Base-by-base conservation (phyloP, 53 echinoderm and acorn worm genomes). In the Actinopyga echinites region DNA sequence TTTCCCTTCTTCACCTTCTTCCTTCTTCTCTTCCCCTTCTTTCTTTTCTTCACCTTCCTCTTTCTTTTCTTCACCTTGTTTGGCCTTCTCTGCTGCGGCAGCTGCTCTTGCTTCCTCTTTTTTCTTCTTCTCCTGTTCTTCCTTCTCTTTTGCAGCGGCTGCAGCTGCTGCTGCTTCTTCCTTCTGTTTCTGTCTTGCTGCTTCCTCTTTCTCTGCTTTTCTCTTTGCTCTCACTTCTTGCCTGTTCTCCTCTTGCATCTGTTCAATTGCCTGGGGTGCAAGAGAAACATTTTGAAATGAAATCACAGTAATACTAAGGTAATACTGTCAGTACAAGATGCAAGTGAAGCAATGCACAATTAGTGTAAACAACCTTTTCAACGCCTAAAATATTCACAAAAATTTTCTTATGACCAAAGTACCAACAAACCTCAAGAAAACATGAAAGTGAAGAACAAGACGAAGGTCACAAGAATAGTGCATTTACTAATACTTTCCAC, bases 171-270 rank as follows among this genome's bases (percentile, higher is more conserved):
- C 77, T 56, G 77, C 77, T 31, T 77, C 77, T 29, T 55, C 49
- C 56, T 56, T 43, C 56, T 77, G 77, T n/a, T 31, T 53, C 33
- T 77, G 53, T 9, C 29, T 77, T 30, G 49, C 77, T 25, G 56
- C 77, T 20, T 52, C 77, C 3, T 77, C 77, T 8, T 33, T 77
- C 56, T 54, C 77, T 30, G 77, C 54, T 31, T 77, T 77, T 55
- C 77, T 77, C 77, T 77, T 77, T 52, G 77, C 77, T 31, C 77
- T 77, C 20, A 77, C 77, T 22, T 77, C 77, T 54, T 77, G 77
- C 10, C 32, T 26, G 31, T 77, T 77, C 23, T 77, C 77, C 21
- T 77, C 77, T 53, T 77, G 53, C 55, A 77, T 77, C 56, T 55
- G 77, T 2, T 77, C 77, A 8, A 77, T 77, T 2, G 77, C 77